Conservation (phyloP, 1,140 invertebrate genomes). For the Tetramorium simillimum region DNA sequence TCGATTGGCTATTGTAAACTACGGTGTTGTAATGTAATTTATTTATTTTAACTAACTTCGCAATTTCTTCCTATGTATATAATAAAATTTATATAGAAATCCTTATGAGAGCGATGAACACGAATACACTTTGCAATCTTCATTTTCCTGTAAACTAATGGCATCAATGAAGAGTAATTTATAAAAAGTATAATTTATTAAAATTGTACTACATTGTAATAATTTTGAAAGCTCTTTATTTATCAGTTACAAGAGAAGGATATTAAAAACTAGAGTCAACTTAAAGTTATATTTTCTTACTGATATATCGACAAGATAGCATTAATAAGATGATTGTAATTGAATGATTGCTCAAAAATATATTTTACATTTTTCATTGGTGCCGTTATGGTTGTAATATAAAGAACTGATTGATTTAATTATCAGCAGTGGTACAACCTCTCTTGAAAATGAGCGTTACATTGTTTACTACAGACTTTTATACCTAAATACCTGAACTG, state of each 20-base stretch:
- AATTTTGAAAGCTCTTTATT: neutral
- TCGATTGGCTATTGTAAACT: neutral
- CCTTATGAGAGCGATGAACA: neutral
- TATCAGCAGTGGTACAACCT: neutral
- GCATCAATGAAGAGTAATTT: constrained; percentile 2
- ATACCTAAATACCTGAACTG: constrained; percentile 12
- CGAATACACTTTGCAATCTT: neutral
- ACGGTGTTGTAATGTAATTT: neutral
- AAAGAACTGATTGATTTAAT: neutral
- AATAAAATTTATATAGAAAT: constrained; percentile 4
- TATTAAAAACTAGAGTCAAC: constrained; percentile 9
- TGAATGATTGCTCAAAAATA: neutral
- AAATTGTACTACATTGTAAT: neutral
- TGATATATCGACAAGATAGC: neutral
- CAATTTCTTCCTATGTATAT: constrained; percentile 17
- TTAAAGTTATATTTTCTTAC: neutral
- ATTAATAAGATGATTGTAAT: neutral
- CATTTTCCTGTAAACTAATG: neutral
- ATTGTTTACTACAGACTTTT: constrained; percentile 18
- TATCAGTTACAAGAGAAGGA: neutral
- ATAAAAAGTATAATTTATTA: neutral
- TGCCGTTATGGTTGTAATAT: neutral
- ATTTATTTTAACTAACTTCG: neutral
- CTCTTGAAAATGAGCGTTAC: neutral
- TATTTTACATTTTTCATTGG: neutral